These are phyloP conservation scores for Apolygus lucorum DNA, from an alignment of 1,140 invertebrate genomes.

Conservation along the genomic window DNA sequence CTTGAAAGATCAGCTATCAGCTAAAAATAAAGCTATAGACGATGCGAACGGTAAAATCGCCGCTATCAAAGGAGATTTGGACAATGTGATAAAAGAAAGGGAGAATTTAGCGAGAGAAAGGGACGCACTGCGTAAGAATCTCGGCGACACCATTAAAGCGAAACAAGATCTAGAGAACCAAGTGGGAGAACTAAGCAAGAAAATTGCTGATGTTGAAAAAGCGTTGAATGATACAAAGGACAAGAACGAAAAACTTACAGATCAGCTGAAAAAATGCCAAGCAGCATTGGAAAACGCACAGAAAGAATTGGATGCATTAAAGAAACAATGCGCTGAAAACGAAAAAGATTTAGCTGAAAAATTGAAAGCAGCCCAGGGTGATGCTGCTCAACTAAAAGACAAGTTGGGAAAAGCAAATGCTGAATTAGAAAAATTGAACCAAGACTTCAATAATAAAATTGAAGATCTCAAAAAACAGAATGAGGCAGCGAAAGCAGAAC, in stretches of 20 bases:
- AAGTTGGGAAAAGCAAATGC: background rate
- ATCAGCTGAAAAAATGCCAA: background rate
- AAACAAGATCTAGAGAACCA: no score
- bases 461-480: background rate
- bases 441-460: background rate
- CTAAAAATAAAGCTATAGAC: background rate
- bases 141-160: no score
- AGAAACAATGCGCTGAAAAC: background rate
- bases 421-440: background rate
- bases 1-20: background rate
- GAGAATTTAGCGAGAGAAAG: no score
- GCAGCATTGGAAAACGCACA: background rate
- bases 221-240: background rate
- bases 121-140: no score
- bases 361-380: background rate
- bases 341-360: background rate
- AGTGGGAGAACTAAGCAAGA: background rate
- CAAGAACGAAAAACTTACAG: background rate
- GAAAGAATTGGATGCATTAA: background rate
- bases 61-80: background rate
- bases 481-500: background rate
- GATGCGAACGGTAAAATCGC: background rate
- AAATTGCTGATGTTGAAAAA: background rate
- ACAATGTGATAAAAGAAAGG: background rate
- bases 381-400: background rate